These are phyloP conservation scores for Leptarthrus brevirostris DNA, from an alignment of 2,888 invertebrate species.

Conservation along the genomic window DNA sequence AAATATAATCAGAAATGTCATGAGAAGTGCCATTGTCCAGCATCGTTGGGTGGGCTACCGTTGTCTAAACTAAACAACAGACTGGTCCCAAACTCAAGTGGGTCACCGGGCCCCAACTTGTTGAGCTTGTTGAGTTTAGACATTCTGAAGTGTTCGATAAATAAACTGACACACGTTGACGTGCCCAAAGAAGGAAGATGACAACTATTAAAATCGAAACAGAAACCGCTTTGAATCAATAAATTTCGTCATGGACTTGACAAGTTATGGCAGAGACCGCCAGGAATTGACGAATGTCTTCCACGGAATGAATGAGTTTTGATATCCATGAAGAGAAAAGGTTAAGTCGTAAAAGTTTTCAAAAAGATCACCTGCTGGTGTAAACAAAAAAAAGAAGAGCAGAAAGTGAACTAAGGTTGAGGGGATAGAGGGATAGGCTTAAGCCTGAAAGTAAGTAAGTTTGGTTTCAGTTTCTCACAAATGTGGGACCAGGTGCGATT, in stretches of 20 bases:
- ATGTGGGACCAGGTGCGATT: conserved; percentile 33
- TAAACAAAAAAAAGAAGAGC: conserved; percentile 5
- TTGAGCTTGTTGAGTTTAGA: conserved; percentile 14
- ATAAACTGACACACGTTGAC: conserved; percentile 3
- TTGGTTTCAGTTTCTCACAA: conserved; percentile 7
- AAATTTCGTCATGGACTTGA: not conserved
- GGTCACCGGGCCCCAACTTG: conserved; percentile 18
- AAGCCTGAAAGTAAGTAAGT: not conserved
- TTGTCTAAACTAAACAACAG: conserved; percentile 9
- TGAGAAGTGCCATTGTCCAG: too few species aligned
- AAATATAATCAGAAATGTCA: too few species aligned
- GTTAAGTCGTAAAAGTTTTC: too few species aligned
- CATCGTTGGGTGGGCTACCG: conserved; percentile 18
- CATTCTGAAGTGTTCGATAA: not conserved
- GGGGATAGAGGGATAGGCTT: not conserved
- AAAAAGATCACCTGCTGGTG: conserved; percentile 14
- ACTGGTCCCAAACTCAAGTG: not conserved
- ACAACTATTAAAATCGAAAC: conserved; percentile 32
- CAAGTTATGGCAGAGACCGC: not conserved
- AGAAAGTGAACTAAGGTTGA: not conserved
- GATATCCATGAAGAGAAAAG: too few species aligned
- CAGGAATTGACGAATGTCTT: conserved; percentile 16
- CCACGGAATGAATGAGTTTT: not conserved
- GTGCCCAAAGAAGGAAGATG: conserved; percentile 7
- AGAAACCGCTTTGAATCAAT: conserved; percentile 23